phyloP scores from a whole-genome alignment of 2,888 invertebrate species.

The Entomobrya multifasciata region DNA sequence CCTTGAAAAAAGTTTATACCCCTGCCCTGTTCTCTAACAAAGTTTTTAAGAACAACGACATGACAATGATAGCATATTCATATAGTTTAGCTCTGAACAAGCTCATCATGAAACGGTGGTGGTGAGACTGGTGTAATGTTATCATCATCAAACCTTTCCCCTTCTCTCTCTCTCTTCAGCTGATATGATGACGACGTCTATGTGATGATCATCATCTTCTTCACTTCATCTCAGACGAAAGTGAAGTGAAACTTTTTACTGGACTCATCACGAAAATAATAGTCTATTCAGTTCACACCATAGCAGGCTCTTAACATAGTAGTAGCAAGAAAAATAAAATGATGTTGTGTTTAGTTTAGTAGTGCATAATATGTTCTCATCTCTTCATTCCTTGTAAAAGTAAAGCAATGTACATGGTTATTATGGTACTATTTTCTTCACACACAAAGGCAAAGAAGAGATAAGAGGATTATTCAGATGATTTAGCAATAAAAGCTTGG shows the following conservation, averaged over 20 bases:
- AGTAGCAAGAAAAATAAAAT: not conserved
- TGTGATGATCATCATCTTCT: conserved; percentile 24
- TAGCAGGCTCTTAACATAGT: not conserved
- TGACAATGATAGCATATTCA: not conserved
- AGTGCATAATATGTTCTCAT: not conserved
- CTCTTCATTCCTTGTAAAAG: not conserved
- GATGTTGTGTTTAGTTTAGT: conserved; percentile 2
- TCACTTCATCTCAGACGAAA: not conserved
- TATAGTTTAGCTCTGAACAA: too few relatives aligned
- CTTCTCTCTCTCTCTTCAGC: too few relatives aligned
- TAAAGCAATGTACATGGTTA: not conserved
- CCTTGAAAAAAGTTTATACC: not conserved
- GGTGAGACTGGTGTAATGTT: too few relatives aligned
- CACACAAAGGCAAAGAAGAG: not conserved
- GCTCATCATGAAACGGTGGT: too few relatives aligned
- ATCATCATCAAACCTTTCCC: not conserved
- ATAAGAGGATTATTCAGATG: conserved; percentile 42
- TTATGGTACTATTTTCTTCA: not conserved
- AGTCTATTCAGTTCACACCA: not conserved
- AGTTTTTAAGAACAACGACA: not conserved
- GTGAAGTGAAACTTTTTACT: conserved; percentile 25
- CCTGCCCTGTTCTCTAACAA: not conserved
- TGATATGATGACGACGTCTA: not conserved
- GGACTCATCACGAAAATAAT: conserved; percentile 12
- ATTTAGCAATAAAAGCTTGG: conserved; percentile 40